These are phyloP conservation scores for Cyclina sinensis DNA, from an alignment of 1,140 invertebrate species.

Conservation along the genomic window DNA sequence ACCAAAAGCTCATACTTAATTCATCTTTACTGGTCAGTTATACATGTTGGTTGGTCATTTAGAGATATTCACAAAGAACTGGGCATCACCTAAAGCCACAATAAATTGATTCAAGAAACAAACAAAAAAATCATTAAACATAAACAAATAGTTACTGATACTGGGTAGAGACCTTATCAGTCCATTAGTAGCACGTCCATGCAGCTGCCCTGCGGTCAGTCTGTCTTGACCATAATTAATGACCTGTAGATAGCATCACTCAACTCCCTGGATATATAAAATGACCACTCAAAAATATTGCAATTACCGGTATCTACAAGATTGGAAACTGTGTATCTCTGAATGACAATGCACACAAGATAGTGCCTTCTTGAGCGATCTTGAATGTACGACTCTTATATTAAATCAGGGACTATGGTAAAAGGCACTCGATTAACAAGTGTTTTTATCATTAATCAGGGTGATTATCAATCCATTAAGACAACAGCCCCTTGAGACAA, in stretches of 20 bases:
- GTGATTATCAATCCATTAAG: slow-evolving; percentile 41
- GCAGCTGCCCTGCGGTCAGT: slow-evolving; percentile 23
- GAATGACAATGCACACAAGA: neutral
- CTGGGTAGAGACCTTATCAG: slow-evolving; percentile 4
- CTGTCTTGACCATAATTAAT: slow-evolving; percentile 35
- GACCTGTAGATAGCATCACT: neutral
- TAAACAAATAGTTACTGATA: neutral
- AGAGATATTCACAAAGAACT: neutral
- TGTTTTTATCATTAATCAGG: slow-evolving; percentile 33
- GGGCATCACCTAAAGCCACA: neutral
- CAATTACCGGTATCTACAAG: neutral
- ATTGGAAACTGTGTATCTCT: too few relatives aligned
- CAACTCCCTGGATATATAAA: neutral
- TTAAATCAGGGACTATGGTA: neutral
- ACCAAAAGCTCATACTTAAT: too few relatives aligned
- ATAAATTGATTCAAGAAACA: neutral
- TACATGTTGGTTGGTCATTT: too few relatives aligned
- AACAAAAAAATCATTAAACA: neutral
- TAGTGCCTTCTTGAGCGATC: too few relatives aligned
- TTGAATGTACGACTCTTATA: neutral
- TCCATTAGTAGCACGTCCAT: neutral
- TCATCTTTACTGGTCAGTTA: too few relatives aligned
- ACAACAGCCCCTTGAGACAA: neutral
- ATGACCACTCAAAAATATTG: neutral
- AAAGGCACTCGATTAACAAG: neutral